Percentiles rank a stretch among this genome's conserved stretches.
These are phyloP conservation scores for Melieria crassipennis DNA, from an alignment of 2,888 invertebrate species.

Conservation along the genomic window DNA sequence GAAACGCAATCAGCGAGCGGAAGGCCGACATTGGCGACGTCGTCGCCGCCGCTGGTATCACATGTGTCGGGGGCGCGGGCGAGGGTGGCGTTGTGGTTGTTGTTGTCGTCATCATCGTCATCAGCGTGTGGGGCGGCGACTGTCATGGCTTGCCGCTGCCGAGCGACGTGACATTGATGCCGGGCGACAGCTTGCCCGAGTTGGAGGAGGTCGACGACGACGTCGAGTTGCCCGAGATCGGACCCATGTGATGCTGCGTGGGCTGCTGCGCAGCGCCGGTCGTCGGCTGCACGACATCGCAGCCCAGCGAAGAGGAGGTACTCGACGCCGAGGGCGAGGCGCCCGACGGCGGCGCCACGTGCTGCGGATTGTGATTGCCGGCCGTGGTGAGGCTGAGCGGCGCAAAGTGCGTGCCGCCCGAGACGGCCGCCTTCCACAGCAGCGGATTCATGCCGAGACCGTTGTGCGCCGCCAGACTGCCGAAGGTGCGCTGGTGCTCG, in stretches of 20 bases:
- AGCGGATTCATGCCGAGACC: slow-evolving; percentile 65
- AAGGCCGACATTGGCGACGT: slow-evolving; percentile 60
- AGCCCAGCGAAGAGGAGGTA: slow-evolving; percentile 65
- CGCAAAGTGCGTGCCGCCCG: slow-evolving; percentile 61
- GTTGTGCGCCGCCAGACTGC: slow-evolving; percentile 66
- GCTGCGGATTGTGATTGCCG: slow-evolving; percentile 45
- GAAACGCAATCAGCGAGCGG: slow-evolving; percentile 62
- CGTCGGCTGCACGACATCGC: slow-evolving; percentile 61
- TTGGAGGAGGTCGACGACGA: slow-evolving; percentile 63
- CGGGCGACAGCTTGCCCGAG: slow-evolving; percentile 63
- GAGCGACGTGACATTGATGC: slow-evolving; percentile 59
- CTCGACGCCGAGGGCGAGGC: slow-evolving; percentile 68
- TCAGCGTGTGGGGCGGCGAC: slow-evolving; percentile 45
- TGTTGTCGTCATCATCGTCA: slow-evolving; percentile 10
- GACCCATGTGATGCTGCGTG: slow-evolving; percentile 51
- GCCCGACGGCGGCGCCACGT: slow-evolving; percentile 65
- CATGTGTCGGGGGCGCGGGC: slow-evolving; percentile 35
- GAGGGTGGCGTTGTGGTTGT: slow-evolving; percentile 43
- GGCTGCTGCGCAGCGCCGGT: slow-evolving; percentile 47
- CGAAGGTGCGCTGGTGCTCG: slow-evolving; percentile 73
- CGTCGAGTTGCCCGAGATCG: slow-evolving; percentile 62
- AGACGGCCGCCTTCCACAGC: slow-evolving; percentile 64
- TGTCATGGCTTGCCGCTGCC: slow-evolving; percentile 64
- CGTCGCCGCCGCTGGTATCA: slow-evolving; percentile 34
- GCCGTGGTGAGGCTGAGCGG: slow-evolving; percentile 65